These are phyloP conservation scores for Acipenser oxyrinchus DNA, from an alignment of 2,797 vertebrate species.

Conservation along the genomic window DNA sequence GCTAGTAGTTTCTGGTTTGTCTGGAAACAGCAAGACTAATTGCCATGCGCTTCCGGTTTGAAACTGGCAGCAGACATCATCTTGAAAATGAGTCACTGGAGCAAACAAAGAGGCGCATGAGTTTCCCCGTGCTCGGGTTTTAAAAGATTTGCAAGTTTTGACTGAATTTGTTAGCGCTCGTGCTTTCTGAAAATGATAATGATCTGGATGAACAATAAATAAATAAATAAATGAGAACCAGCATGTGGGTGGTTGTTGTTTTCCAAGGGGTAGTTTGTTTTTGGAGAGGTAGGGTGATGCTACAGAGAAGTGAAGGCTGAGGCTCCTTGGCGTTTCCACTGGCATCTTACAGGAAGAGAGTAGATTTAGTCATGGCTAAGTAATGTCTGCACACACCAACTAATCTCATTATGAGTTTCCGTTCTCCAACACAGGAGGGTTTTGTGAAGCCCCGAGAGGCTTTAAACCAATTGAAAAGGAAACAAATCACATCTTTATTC, in stretches of 20 bases:
- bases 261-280: conserved; percentile 34
- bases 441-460: conserved; percentile 67
- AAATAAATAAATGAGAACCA: no score
- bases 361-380: conserved; percentile 89
- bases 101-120: conserved; percentile 90
- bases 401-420: conserved; percentile 98
- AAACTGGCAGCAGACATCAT: conserved; percentile 98
- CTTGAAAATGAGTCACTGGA: conserved; percentile 96
- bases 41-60: conserved; percentile 96
- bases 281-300: conserved; percentile 65
- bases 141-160: neutral
- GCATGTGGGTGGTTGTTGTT: neutral
- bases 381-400: conserved; percentile 90
- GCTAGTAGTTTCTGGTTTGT: conserved; percentile 77
- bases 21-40: conserved; percentile 96
- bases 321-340: conserved; percentile 81
- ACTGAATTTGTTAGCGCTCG: neutral
- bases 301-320: conserved; percentile 52
- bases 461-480: conserved; percentile 46
- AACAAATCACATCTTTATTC: conserved; percentile 52
- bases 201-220: no score
- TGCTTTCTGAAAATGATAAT: no score
- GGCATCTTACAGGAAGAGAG: conserved; percentile 80
- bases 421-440: conserved; percentile 79
- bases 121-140: conserved; percentile 27